Evolutionary conservation across 2,888 invertebrate species (phyloP).

Genomic region (Cremastobaeus sp.): DNA sequence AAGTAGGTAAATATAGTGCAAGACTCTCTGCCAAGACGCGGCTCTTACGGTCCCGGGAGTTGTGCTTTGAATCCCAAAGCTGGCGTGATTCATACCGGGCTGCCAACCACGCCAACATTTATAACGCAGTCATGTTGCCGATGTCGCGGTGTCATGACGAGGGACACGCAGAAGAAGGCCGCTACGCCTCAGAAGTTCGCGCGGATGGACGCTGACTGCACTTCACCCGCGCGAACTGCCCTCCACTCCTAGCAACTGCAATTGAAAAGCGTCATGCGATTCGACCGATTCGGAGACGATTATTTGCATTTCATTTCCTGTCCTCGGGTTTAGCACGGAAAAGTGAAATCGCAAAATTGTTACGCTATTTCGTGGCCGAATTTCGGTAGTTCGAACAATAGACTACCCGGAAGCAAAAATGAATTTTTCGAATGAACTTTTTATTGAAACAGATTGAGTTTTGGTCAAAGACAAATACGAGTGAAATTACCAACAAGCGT

Average conservation of each 20-base stretch:
- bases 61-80: constrained; percentile 66
- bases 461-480: no score
- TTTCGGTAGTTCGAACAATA: no score
- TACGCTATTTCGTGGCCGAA: no score
- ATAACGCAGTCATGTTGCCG: constrained; percentile 63
- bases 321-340: no score
- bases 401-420: no score
- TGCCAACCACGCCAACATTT: constrained; percentile 62
- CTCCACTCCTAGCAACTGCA: no score
- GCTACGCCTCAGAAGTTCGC: constrained; percentile 63
- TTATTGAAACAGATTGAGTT: no score
- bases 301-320: not conserved
- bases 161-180: constrained; percentile 48
- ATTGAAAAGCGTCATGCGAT: no score
- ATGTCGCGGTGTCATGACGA: constrained; percentile 60
- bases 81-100: constrained; percentile 67
- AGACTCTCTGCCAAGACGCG: constrained; percentile 53
- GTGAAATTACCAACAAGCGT: no score
- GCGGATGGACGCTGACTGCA: constrained; percentile 63
- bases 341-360: no score
- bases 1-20: constrained; percentile 56
- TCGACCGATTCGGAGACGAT: no score
- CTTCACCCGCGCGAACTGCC: constrained; percentile 49
- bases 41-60: constrained; percentile 56
- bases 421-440: no score